Conservation (phyloP, 2,113 vertebrate species). For the Eleginops maclovinus region DNA sequence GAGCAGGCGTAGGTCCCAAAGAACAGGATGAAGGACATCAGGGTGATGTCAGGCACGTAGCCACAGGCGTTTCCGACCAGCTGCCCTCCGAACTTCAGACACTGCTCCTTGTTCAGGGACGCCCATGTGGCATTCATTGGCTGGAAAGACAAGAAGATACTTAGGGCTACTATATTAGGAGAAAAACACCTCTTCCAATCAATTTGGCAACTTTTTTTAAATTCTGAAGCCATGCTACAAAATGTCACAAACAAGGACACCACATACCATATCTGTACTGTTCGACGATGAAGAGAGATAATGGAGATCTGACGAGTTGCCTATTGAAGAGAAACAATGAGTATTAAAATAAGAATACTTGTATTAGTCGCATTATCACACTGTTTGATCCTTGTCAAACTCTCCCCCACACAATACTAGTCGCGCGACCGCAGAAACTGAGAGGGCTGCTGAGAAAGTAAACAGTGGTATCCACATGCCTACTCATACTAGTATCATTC, state of each 20-base stretch:
- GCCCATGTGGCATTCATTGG: constrained; percentile 87
- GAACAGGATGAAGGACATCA: constrained; percentile 98
- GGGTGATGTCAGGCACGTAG: constrained; percentile 95
- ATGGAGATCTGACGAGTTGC: constrained; percentile 82
- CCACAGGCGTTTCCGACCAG: constrained; percentile 87
- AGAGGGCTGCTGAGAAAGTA: constrained; percentile 52
- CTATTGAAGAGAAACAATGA: constrained; percentile 76
- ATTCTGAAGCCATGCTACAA: not conserved
- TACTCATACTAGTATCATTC: constrained; percentile 28
- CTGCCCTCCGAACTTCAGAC: constrained; percentile 84
- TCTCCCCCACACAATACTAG: not conserved
- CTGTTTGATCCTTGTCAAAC: constrained; percentile 1
- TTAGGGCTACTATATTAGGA: not conserved
- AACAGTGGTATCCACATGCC: constrained; percentile 55
- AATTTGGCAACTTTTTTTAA: not conserved
- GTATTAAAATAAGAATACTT: constrained; percentile 17
- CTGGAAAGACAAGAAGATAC: constrained; percentile 40
- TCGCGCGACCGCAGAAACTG: constrained; percentile 10
- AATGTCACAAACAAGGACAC: constrained; percentile 1
- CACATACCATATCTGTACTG: constrained; percentile 84
- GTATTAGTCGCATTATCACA: not conserved
- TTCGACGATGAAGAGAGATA: constrained; percentile 59
- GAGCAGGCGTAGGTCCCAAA: constrained; percentile 96
- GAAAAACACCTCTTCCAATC: not conserved
- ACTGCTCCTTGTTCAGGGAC: constrained; percentile 85